Percentiles rank a stretch among this genome's conserved stretches.
These are phyloP conservation scores for Gobiocypris rarus DNA, from an alignment of 2,113 vertebrate species.

Conservation along the genomic window DNA sequence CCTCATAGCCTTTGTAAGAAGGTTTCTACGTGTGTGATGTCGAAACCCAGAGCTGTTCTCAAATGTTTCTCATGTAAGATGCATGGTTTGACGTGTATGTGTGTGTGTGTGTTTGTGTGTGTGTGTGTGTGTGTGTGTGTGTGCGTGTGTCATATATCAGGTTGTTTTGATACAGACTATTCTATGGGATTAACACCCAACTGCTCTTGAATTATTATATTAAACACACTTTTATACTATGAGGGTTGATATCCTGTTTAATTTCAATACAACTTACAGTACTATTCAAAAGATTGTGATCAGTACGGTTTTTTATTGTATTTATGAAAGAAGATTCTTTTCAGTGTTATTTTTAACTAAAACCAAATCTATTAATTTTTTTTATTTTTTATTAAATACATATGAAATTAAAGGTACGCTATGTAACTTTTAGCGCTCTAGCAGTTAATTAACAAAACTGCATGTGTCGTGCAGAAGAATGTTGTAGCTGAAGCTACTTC, in stretches of 20 bases:
- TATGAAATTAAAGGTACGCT: no score
- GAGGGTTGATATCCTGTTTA: background rate
- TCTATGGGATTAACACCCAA: background rate
- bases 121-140: conserved; percentile 26
- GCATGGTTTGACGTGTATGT: conserved; percentile 65
- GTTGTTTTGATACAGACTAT: background rate
- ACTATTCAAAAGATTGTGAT: background rate
- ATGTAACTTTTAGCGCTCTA: no score
- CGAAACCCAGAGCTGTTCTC: conserved; percentile 83
- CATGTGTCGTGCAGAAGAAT: no score
- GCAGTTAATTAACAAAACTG: no score
- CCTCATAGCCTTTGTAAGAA: conserved; percentile 87
- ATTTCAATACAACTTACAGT: background rate
- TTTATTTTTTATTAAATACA: no score
- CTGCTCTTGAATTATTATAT: background rate
- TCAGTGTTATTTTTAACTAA: background rate
- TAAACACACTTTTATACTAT: conserved; percentile 10
- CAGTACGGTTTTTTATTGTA: background rate
- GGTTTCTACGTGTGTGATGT: conserved; percentile 91
- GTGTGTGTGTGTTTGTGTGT: conserved; percentile 35
- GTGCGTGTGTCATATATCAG: background rate
- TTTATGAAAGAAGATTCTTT: background rate
- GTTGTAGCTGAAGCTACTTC: no score
- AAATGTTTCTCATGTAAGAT: conserved; percentile 91
- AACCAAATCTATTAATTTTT: background rate